Base-by-base conservation (phyloP, 1,140 invertebrate genomes). In the Lasioglossum albipes region DNA sequence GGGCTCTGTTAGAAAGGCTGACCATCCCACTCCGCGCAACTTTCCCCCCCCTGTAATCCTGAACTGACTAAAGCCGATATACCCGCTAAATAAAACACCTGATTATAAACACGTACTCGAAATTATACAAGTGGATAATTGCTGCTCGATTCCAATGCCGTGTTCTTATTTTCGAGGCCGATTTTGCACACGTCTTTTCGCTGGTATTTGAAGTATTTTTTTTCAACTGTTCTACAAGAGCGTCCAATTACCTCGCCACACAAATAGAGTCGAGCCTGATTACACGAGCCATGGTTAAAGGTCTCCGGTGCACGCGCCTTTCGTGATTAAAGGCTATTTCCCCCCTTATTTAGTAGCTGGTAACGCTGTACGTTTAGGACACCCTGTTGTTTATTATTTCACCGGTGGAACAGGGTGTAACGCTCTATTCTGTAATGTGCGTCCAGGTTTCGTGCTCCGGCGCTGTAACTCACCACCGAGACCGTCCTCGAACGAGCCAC, bases 281-380 rank as follows among this genome's bases (percentile, higher is more conserved):
- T 71, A 77, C 20, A 22, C 54, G 66, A 18, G 27, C 16, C 54
- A n/a, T 49, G 66, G 62, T 78, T 59, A 78, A 78, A 78, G 75
- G 22, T 20, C 36, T 10, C 49, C 7, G 10, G 10, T 42, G 16
- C 45, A 64, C n/a, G n/a, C 27, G 22, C 10, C 22, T 20, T 59
- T 18, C 75, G 65, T 61, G 75, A 45, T 70, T 27, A 27, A 77
- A 31, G 75, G 45, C 42, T 61, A 6, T 65, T 78, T 42, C 52
- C 31, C 16, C 36, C n/a, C 18, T 2, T 65, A 78, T 69, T 65
- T 79, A 65, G 57, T 54, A 31, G 69, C 54, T 45, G 9, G 16
- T 59, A 12, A 27, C 41, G 10, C 16, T 72, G 22, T 67, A 27
- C n/a, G 65, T 57, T 62, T 68, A 36, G 36, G 41, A 18, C 18